Conservation (phyloP, 2,797 vertebrate species). For the Tragelaphus oryx region DNA sequence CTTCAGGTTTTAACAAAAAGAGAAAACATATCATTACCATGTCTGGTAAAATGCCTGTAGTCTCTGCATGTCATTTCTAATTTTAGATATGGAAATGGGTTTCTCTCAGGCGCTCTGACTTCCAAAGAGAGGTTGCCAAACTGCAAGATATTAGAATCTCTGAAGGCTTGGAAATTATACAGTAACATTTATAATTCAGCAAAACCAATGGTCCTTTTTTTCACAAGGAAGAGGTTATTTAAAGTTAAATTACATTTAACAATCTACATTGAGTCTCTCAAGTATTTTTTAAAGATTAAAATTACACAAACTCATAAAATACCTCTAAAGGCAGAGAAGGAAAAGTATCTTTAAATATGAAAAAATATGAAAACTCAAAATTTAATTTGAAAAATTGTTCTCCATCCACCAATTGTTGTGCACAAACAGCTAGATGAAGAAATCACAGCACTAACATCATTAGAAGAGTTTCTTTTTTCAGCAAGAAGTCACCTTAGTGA, state of each 20-base stretch:
- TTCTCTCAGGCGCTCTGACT: slow-evolving; percentile 48
- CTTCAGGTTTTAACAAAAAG: slow-evolving; percentile 27
- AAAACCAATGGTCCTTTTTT: background rate
- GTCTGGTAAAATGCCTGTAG: slow-evolving; percentile 41
- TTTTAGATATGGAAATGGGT: slow-evolving; percentile 59
- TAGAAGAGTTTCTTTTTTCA: background rate
- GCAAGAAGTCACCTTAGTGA: background rate
- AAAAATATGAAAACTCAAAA: background rate
- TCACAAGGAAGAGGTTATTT: background rate
- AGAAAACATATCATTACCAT: slow-evolving; percentile 58
- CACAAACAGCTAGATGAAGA: slow-evolving; percentile 24
- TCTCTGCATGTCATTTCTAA: slow-evolving; percentile 42
- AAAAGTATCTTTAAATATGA: slow-evolving; percentile 16
- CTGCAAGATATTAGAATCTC: slow-evolving; percentile 27
- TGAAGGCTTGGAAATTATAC: slow-evolving; percentile 35
- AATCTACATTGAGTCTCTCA: slow-evolving; percentile 13
- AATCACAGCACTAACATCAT: background rate
- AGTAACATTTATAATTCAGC: slow-evolving; percentile 43
- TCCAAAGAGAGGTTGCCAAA: slow-evolving; percentile 31
- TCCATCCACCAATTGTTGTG: background rate
- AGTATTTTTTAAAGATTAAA: slow-evolving; percentile 49
- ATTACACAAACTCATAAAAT: slow-evolving; percentile 28
- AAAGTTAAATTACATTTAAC: slow-evolving; percentile 42
- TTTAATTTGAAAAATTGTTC: slow-evolving; percentile 24
- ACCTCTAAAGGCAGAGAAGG: background rate